Evolutionary conservation across 2,113 vertebrate genomes (phyloP).

Genomic region (Stomatorhinus ivindoensis): DNA sequence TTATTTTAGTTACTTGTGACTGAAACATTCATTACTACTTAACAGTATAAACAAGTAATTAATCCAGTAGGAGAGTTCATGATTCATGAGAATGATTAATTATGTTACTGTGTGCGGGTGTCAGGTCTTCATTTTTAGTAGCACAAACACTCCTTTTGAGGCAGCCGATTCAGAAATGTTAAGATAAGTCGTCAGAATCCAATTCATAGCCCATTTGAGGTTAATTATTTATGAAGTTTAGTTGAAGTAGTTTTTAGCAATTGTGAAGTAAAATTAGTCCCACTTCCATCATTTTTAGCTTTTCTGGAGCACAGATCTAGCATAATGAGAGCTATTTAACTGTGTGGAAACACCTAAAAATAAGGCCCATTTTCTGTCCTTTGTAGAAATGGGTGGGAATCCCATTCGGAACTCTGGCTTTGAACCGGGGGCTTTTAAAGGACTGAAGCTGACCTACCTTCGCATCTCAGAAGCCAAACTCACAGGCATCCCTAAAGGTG

Average conservation of each 20-base stretch:
- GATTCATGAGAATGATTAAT: not conserved
- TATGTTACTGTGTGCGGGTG: not conserved
- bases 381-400: constrained; percentile 83
- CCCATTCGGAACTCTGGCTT: constrained; percentile 83
- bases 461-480: constrained; percentile 82
- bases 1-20: not conserved
- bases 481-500: constrained; percentile 84
- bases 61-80: not conserved
- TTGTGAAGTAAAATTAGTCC: not conserved
- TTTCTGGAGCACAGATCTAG: not conserved
- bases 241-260: not conserved
- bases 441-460: constrained; percentile 80
- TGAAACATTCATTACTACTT: not conserved
- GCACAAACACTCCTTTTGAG: not conserved
- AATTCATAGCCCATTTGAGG: not conserved
- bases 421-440: constrained; percentile 82
- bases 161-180: not conserved
- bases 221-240: not conserved
- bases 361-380: constrained; percentile 15
- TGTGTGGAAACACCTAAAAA: not conserved
- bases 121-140: not conserved
- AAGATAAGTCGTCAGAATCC: not conserved
- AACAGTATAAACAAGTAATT: not conserved
- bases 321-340: not conserved
- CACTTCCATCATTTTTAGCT: not conserved